Evolutionary conservation across 1,140 invertebrate species (phyloP).

Genomic region (Lordiphosa stackelbergi): DNA sequence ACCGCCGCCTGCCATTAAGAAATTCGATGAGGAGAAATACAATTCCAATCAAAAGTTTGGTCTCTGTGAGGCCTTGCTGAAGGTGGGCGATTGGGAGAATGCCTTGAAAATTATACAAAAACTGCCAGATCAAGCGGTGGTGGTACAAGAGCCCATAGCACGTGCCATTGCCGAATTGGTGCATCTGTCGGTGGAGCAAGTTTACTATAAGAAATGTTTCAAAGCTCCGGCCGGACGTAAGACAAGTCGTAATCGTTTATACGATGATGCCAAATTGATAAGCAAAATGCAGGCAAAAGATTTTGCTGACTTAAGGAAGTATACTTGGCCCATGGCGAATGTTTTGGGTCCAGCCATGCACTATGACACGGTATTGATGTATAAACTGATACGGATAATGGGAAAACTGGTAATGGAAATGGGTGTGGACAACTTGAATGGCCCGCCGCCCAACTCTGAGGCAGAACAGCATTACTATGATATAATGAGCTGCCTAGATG

Average conservation of each 20-base stretch:
- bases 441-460: constrained; percentile 53
- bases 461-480: constrained; percentile 79
- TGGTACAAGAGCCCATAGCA: constrained; percentile 88
- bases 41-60: constrained; percentile 95
- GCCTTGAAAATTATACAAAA: constrained; percentile 87
- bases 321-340: constrained; percentile 91
- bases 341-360: constrained; percentile 92
- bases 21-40: constrained; percentile 82
- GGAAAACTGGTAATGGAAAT: constrained; percentile 63
- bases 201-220: constrained; percentile 87
- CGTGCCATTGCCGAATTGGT: constrained; percentile 88
- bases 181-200: constrained; percentile 90
- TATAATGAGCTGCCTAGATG: constrained; percentile 91
- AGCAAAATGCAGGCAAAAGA: constrained; percentile 77
- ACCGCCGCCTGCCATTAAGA: constrained; percentile 82
- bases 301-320: constrained; percentile 86
- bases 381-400: constrained; percentile 87
- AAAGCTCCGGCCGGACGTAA: constrained; percentile 53
- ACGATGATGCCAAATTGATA: constrained; percentile 54
- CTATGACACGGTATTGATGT: constrained; percentile 91
- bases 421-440: constrained; percentile 67
- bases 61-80: constrained; percentile 91
- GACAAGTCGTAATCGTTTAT: constrained; percentile 44
- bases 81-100: constrained; percentile 93
- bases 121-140: constrained; percentile 89